phyloP scores from a whole-genome alignment of 2,113 vertebrate species.

The Bubo bubo region DNA sequence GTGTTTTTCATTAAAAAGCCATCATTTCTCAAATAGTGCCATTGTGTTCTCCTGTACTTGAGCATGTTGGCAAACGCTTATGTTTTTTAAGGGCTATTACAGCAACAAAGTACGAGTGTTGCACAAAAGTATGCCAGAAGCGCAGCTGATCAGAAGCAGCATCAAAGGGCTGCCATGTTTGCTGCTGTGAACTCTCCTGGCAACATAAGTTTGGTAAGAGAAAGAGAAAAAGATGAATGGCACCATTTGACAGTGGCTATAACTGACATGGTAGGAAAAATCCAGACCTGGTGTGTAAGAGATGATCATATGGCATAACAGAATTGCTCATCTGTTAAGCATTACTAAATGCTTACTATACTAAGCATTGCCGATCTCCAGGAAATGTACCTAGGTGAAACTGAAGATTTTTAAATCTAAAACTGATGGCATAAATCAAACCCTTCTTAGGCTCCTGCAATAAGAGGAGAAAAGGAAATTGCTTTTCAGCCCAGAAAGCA shows the following conservation, averaged over 20 bases:
- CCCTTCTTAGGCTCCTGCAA: slow-evolving; percentile 23
- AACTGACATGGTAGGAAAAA: neutral
- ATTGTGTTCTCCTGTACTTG: neutral
- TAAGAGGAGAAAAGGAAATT: slow-evolving; percentile 66
- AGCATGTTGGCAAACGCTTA: neutral
- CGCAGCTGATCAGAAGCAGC: neutral
- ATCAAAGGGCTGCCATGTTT: neutral
- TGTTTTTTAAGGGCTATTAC: neutral
- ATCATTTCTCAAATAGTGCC: neutral
- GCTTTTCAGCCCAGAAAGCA: slow-evolving; percentile 42
- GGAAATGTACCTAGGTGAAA: slow-evolving; percentile 64
- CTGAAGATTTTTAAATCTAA: slow-evolving; percentile 62
- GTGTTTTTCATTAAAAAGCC: neutral
- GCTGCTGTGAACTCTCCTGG: neutral
- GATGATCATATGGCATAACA: slow-evolving; percentile 2
- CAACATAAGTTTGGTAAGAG: neutral
- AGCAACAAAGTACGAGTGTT: neutral
- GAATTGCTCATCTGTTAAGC: slow-evolving; percentile 51
- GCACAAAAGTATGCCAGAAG: neutral
- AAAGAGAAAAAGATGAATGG: neutral
- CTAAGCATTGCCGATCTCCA: slow-evolving; percentile 38
- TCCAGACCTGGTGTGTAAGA: neutral
- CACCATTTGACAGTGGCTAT: neutral
- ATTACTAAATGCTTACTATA: slow-evolving; percentile 33
- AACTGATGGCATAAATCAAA: slow-evolving; percentile 56